phyloP scores from a whole-genome alignment of 2,797 vertebrate species.

The Typhlichthys eigenmanni region DNA sequence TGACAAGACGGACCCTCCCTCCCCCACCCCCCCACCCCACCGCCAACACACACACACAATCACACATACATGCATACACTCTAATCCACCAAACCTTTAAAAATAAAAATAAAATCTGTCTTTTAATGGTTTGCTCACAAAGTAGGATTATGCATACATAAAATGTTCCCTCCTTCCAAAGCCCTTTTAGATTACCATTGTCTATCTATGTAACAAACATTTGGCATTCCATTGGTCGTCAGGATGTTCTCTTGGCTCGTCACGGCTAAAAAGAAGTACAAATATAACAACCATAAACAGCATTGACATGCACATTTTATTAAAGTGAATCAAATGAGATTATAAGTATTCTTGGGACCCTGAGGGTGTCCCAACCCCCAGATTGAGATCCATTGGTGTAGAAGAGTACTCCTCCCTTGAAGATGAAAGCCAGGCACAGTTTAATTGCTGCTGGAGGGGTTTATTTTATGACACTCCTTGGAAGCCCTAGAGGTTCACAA shows the following conservation, averaged over 20 bases:
- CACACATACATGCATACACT: background rate
- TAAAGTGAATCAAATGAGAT: too few species aligned
- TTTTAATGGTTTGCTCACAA: slow-evolving; percentile 64
- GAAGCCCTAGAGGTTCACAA: slow-evolving; percentile 63
- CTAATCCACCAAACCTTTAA: background rate
- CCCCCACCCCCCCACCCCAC: slow-evolving; percentile 15
- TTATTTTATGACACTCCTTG: slow-evolving; percentile 58
- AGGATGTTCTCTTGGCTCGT: too few species aligned
- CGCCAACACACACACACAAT: slow-evolving; percentile 3
- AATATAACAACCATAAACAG: too few species aligned
- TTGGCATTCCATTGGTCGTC: too few species aligned
- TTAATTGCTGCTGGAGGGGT: slow-evolving; percentile 68
- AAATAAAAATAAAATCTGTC: slow-evolving; percentile 8
- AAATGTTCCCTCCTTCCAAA: slow-evolving; percentile 55
- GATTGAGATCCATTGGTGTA: slow-evolving; percentile 35
- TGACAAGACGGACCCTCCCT: slow-evolving; percentile 59
- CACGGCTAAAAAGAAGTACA: too few species aligned
- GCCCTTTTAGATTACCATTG: slow-evolving; percentile 47
- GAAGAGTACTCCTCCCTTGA: slow-evolving; percentile 26
- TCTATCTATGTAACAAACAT: slow-evolving; percentile 5
- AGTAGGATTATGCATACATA: slow-evolving; percentile 59
- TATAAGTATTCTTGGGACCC: too few species aligned
- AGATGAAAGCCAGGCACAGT: slow-evolving; percentile 65
- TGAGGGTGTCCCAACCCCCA: background rate
- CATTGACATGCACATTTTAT: too few species aligned